A percentile compares a stretch with the other conserved stretches of the same genome.
Evolutionary conservation across 1,140 invertebrate genomes (phyloP).

Genomic region (Sitophilus oryzae): DNA sequence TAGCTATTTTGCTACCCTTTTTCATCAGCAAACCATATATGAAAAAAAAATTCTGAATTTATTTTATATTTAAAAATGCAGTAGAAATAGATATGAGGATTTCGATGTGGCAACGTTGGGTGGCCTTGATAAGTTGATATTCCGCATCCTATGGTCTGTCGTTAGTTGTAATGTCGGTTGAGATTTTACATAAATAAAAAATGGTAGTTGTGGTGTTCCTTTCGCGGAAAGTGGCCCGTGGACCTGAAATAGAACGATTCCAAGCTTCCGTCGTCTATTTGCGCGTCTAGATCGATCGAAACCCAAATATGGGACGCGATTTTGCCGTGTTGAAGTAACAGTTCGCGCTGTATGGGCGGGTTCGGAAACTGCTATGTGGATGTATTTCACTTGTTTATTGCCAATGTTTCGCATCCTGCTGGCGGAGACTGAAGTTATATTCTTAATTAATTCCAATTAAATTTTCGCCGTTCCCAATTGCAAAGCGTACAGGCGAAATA

Average conservation of each 20-base stretch:
- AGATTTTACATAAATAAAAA: not conserved
- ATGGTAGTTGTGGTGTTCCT: not conserved
- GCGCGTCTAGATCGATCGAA: not conserved
- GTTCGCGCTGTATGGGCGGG: conserved; percentile 30
- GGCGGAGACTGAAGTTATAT: conserved; percentile 10
- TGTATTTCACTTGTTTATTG: conserved; percentile 29
- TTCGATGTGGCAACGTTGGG: not conserved
- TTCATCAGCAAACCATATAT: no score
- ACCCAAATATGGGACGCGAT: not conserved
- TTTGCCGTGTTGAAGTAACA: conserved; percentile 20
- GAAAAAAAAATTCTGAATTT: no score
- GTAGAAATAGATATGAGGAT: not conserved
- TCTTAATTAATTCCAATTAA: conserved; percentile 33
- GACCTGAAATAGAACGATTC: not conserved
- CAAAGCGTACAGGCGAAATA: conserved; percentile 16
- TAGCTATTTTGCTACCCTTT: no score
- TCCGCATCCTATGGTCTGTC: not conserved
- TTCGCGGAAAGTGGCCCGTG: not conserved
- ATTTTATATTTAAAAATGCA: not conserved
- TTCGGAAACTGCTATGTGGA: conserved; percentile 25
- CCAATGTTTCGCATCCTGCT: conserved; percentile 12
- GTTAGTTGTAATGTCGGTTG: not conserved
- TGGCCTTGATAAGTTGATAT: not conserved
- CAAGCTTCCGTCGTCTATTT: no score
- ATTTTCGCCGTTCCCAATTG: conserved; percentile 17